Evolutionary conservation across 2,888 invertebrate species (phyloP).

Genomic region (Cantharis flavilabris): DNA sequence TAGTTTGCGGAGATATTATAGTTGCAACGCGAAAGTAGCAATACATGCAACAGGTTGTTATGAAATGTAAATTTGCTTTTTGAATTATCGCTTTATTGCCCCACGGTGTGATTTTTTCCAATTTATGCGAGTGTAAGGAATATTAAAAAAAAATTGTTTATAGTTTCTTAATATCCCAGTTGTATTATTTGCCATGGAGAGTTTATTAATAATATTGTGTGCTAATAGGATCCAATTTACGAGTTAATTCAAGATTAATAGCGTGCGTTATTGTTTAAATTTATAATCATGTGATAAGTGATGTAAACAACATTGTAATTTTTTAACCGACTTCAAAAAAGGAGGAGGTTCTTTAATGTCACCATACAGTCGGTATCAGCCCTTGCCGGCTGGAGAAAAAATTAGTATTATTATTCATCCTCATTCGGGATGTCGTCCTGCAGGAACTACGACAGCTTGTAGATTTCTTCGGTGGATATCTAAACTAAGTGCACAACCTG

Average conservation of each 20-base stretch:
- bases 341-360: no score
- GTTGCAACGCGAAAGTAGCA: neutral
- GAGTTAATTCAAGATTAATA: neutral
- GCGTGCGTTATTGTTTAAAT: slow-evolving; percentile 12
- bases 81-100: neutral
- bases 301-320: slow-evolving; percentile 17
- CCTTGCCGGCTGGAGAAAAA: slow-evolving; percentile 53
- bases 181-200: neutral
- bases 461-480: slow-evolving; percentile 61
- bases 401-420: slow-evolving; percentile 39
- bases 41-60: neutral
- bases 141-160: neutral
- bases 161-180: neutral
- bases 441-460: slow-evolving; percentile 54
- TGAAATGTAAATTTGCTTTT: neutral
- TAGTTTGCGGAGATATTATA: slow-evolving; percentile 5
- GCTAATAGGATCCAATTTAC: neutral
- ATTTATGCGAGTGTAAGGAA: neutral
- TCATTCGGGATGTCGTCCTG: slow-evolving; percentile 37
- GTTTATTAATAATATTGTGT: neutral
- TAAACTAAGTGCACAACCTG: slow-evolving; percentile 59
- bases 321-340: no score
- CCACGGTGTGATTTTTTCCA: neutral
- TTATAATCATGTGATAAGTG: slow-evolving; percentile 12
- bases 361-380: slow-evolving; percentile 56